Conservation (phyloP, 2,113 vertebrate species). For the Platichthys flesus region DNA sequence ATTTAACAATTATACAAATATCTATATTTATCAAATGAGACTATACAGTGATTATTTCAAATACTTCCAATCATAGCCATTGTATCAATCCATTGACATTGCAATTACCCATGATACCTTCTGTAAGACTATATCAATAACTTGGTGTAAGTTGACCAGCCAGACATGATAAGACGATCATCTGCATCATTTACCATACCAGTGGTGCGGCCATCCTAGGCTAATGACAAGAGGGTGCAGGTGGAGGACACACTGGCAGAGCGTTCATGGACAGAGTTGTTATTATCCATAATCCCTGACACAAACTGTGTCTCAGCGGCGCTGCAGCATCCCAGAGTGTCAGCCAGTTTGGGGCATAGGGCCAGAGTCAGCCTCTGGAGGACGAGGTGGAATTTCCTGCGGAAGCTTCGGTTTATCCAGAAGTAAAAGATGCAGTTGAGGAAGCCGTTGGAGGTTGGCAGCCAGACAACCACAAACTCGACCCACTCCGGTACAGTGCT, state of each 20-base stretch:
- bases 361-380: slow-evolving; percentile 67
- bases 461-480: slow-evolving; percentile 88
- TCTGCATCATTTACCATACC: neutral
- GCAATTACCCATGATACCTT: slow-evolving; percentile 7
- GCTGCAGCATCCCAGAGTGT: slow-evolving; percentile 37
- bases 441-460: slow-evolving; percentile 88
- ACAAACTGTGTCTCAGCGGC: slow-evolving; percentile 39
- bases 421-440: slow-evolving; percentile 92
- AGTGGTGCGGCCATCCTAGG: slow-evolving; percentile 27
- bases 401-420: slow-evolving; percentile 87
- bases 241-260: slow-evolving; percentile 83
- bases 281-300: slow-evolving; percentile 67
- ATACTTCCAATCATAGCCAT: slow-evolving; percentile 27
- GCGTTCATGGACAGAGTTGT: slow-evolving; percentile 70
- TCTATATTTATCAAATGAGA: slow-evolving; percentile 20
- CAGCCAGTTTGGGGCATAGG: slow-evolving; percentile 62
- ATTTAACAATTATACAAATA: slow-evolving; percentile 22
- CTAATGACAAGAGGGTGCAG: slow-evolving; percentile 74
- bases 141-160: slow-evolving; percentile 3
- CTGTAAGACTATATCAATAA: slow-evolving; percentile 11
- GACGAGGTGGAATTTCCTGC: slow-evolving; percentile 81
- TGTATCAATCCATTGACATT: slow-evolving; percentile 27
- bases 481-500: slow-evolving; percentile 83
- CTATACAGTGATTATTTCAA: slow-evolving; percentile 39
- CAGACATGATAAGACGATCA: slow-evolving; percentile 2